Evolutionary conservation across 2,888 invertebrate genomes (phyloP).

Genomic region (Horisme vitalbata): DNA sequence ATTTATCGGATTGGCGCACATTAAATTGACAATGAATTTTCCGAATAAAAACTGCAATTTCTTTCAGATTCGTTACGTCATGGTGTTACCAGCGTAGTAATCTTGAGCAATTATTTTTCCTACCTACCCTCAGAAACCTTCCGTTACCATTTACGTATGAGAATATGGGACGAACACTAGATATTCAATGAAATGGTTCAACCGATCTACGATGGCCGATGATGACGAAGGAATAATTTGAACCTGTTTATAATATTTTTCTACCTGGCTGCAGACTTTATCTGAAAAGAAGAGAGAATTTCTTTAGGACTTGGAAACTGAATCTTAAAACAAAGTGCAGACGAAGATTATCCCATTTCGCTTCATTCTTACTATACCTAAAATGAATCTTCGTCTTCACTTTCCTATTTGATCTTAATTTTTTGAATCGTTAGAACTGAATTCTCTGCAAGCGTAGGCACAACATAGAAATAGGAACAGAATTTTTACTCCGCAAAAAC

Average conservation of each 20-base stretch:
- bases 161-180: conserved; percentile 6
- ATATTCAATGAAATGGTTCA: conserved; percentile 12
- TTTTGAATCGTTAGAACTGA: no score
- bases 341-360: no score
- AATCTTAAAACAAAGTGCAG: no score
- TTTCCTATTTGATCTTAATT: no score
- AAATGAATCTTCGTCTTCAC: no score
- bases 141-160: conserved; percentile 1
- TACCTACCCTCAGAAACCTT: conserved; percentile 29
- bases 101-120: conserved; percentile 41
- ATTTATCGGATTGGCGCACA: conserved; percentile 8
- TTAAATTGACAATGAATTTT: conserved; percentile 10
- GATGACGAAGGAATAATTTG: conserved; percentile 16
- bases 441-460: no score
- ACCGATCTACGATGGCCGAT: conserved; percentile 11
- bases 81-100: conserved; percentile 35
- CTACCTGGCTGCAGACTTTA: conserved; percentile 9
- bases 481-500: no score
- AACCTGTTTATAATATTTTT: conserved; percentile 10
- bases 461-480: no score
- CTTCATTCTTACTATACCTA: no score
- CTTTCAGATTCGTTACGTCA: conserved; percentile 22
- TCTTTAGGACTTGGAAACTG: not conserved
- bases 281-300: conserved; percentile 12
- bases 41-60: conserved; percentile 9